Base-by-base conservation (phyloP, 2,888 invertebrate species). In the Ectemnius lituratus region DNA sequence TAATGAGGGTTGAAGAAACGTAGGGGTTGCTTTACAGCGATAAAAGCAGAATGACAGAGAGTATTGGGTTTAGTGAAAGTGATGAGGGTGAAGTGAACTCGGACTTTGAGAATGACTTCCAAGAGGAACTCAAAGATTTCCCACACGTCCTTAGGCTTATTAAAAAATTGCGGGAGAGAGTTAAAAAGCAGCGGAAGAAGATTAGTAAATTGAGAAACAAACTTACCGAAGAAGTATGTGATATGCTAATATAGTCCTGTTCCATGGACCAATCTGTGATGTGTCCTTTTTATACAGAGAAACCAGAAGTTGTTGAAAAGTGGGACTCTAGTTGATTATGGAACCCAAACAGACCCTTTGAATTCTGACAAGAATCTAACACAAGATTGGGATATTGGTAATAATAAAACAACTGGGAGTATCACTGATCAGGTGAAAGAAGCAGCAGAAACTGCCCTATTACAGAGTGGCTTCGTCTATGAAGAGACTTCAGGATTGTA, bases 401-500 rank as follows among this genome's bases (percentile, higher is more conserved):
- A 82, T 5, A 75, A 81, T 5, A 85, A 84, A 20, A 79, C 84
- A 20, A 79, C 80, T 46, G 73, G 73, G 11, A 93, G 92, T 86
- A 93, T 96, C 81, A 93, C 94, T 0, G 95, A 96, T 56, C 95
- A 96, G 91, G 96, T 97, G 63, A 95, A 94, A 62, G 93, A 95
- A 88, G 95, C 93, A 2, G 96, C 96, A 0, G 95, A 96, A 88
- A 93, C 93, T 88, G 96, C 95, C 4, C 77, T 85, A 46, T 93
- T 94, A 83, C 93, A 95, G 81, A 94, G 94, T 61, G 96, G 96
- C 18, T 97, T 97, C 93, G 95, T 97, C 37, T 97, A 96, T 91
- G 97, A 97, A 80, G 95, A 96, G 87, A 95, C 95, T 2, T 96
- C 96, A 27, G 97, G 97, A 80, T 93, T 97, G 91, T 97, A 97